Evolutionary conservation across 2,113 vertebrate species (phyloP).

Genomic region (Semicossyphus pulcher): DNA sequence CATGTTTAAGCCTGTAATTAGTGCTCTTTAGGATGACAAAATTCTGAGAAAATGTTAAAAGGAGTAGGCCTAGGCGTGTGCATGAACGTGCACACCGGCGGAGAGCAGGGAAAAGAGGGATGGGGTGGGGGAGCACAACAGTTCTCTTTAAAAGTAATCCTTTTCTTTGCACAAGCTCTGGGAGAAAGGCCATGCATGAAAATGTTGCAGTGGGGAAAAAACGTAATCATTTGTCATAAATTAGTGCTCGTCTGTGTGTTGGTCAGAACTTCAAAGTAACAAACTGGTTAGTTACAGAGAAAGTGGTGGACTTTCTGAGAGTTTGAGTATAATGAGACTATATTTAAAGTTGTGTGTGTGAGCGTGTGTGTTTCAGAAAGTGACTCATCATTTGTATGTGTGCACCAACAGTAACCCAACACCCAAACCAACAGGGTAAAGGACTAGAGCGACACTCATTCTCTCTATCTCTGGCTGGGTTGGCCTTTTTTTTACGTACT

Average conservation of each 20-base stretch:
- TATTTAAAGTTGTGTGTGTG: slow-evolving; percentile 55
- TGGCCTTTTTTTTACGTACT: background rate
- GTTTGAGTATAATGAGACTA: slow-evolving; percentile 51
- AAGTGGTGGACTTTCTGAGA: slow-evolving; percentile 19
- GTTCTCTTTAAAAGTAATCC: slow-evolving; percentile 16
- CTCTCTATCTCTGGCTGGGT: slow-evolving; percentile 1
- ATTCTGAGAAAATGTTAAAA: slow-evolving; percentile 72
- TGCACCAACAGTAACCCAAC: slow-evolving; percentile 54
- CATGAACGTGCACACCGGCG: background rate
- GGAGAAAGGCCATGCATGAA: slow-evolving; percentile 36
- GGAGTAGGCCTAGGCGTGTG: slow-evolving; percentile 48
- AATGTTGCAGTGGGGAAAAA: slow-evolving; percentile 22
- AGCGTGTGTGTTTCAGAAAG: slow-evolving; percentile 54
- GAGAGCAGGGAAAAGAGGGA: background rate
- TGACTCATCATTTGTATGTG: slow-evolving; percentile 71
- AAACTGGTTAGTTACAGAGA: slow-evolving; percentile 6
- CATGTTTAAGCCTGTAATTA: slow-evolving; percentile 79
- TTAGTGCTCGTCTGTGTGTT: slow-evolving; percentile 5
- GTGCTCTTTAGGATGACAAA: slow-evolving; percentile 76
- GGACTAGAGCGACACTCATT: slow-evolving; percentile 43
- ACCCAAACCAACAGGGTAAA: slow-evolving; percentile 44
- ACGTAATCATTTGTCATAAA: slow-evolving; percentile 23
- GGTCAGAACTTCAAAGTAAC: slow-evolving; percentile 11
- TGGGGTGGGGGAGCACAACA: no score
- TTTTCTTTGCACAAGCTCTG: slow-evolving; percentile 25